Evolutionary conservation across 35 echinoderm and acorn worm genomes (phyloP).

Genomic region (Acanthaster planci): DNA sequence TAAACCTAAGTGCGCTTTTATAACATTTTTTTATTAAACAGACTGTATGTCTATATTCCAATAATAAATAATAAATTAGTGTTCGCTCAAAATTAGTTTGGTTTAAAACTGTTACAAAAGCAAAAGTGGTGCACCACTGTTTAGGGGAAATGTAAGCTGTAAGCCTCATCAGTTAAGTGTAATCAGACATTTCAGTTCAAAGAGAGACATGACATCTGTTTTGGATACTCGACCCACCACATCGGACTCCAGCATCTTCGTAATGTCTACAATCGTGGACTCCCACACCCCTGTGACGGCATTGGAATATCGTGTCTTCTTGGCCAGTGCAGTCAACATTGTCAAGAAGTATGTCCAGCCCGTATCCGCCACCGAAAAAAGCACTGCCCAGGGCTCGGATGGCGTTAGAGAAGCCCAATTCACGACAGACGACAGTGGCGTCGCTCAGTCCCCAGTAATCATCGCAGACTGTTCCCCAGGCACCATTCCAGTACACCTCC

Average conservation of each 20-base stretch:
- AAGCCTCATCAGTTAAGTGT: no score
- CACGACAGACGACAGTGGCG: slow-evolving; percentile 51
- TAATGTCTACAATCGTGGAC: slow-evolving; percentile 40
- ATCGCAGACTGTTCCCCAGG: slow-evolving; percentile 59
- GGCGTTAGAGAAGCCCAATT: slow-evolving; percentile 41
- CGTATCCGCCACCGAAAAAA: slow-evolving; percentile 30
- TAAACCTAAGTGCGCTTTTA: no score
- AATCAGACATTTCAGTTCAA: no score
- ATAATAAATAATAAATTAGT: no score
- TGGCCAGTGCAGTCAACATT: slow-evolving; percentile 54
- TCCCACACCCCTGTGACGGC: slow-evolving; percentile 42
- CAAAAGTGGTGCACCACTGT: no score
- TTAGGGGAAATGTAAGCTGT: no score
- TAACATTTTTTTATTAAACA: no score
- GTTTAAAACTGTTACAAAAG: no score
- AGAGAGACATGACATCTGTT: no score
- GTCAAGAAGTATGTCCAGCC: slow-evolving; percentile 39
- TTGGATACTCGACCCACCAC: slow-evolving; percentile 9
- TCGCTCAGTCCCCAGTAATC: slow-evolving; percentile 36
- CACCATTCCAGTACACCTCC: slow-evolving; percentile 46
- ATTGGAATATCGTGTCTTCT: slow-evolving; percentile 44
- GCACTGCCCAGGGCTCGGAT: background rate
- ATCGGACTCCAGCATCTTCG: slow-evolving; percentile 67
- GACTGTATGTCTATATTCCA: no score
- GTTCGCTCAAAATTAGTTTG: no score